Base-by-base conservation (phyloP, 2,888 invertebrate genomes). In the Zelleria hepariella region DNA sequence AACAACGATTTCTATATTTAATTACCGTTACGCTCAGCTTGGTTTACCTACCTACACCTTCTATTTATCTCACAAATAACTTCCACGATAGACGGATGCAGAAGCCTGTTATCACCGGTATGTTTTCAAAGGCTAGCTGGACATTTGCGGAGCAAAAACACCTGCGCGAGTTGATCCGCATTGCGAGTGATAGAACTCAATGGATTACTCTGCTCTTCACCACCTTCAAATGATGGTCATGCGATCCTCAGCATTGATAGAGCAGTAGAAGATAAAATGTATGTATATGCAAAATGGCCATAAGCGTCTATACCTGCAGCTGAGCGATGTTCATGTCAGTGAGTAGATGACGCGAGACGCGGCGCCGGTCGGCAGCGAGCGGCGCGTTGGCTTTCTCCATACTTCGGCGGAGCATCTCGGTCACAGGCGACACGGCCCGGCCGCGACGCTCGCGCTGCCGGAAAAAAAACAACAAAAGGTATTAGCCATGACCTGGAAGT, bases 271-370 rank as follows among this genome's bases (percentile, higher is more conserved):
- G n/a, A n/a, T n/a, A n/a, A n/a, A n/a, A n/a, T n/a, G n/a, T n/a
- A n/a, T n/a, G n/a, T n/a, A n/a, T n/a, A n/a, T n/a, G n/a, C n/a
- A n/a, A n/a, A n/a, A n/a, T n/a, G n/a, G n/a, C n/a, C n/a, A n/a
- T n/a, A n/a, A n/a, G n/a, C n/a, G n/a, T n/a, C n/a, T n/a, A n/a
- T n/a, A 87, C 88, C 85, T 89, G 89, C 62, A 97, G 86, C 85
- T 98, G 97, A 47, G 97, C 95, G 62, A 98, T 93, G 81, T 97
- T 98, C 94, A 98, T 96, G 77, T 96, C 96, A 24, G 96, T 95
- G 68, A 98, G 91, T 68, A 96, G 92, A 74, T 95, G 95, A 27
- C 96, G 91, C 10, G 95, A 95, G 59, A 98, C 91, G 63, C 96
- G 92, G 65, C 96, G 92, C 69, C 95, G 92, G 69, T 96, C 95